Evolutionary conservation across 2,797 vertebrate genomes (phyloP).

Genomic region (Hippocampus kuda): DNA sequence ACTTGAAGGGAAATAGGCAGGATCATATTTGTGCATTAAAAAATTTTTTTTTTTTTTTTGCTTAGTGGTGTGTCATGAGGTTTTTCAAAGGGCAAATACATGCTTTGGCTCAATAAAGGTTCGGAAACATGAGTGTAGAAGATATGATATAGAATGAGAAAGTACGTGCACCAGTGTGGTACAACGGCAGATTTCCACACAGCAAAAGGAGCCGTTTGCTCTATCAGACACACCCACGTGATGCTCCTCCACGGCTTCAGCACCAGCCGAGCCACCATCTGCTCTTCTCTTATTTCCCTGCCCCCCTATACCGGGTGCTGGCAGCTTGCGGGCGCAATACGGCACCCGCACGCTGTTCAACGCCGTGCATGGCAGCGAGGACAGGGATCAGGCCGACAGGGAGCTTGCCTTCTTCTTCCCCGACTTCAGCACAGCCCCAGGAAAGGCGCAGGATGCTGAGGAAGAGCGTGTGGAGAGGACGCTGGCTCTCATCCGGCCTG

Average conservation of each 20-base stretch:
- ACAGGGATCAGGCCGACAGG: constrained; percentile 69
- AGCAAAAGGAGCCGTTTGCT: constrained; percentile 32
- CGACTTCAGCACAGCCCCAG: constrained; percentile 58
- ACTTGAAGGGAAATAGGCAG: neutral
- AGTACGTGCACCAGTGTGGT: constrained; percentile 19
- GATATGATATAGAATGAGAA: neutral
- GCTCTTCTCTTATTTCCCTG: constrained; percentile 47
- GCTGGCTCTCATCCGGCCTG: constrained; percentile 69
- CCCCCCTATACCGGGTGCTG: constrained; percentile 29
- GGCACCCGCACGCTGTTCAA: constrained; percentile 77
- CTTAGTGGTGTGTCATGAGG: neutral
- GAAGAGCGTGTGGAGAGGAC: constrained; percentile 67
- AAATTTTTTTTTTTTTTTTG: neutral
- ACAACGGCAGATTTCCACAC: constrained; percentile 32
- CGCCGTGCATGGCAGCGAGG: constrained; percentile 75
- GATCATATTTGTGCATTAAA: neutral
- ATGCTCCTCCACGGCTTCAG: constrained; percentile 47
- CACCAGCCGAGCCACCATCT: constrained; percentile 61
- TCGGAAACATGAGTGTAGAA: neutral
- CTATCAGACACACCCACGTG: constrained; percentile 59
- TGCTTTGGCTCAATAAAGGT: neutral
- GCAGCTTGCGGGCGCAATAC: constrained; percentile 80
- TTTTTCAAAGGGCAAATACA: neutral
- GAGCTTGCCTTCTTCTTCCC: constrained; percentile 83
- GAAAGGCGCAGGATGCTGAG: constrained; percentile 50